Base-by-base conservation (phyloP, 2,113 vertebrate species). In the Rhadina sibilatrix region DNA sequence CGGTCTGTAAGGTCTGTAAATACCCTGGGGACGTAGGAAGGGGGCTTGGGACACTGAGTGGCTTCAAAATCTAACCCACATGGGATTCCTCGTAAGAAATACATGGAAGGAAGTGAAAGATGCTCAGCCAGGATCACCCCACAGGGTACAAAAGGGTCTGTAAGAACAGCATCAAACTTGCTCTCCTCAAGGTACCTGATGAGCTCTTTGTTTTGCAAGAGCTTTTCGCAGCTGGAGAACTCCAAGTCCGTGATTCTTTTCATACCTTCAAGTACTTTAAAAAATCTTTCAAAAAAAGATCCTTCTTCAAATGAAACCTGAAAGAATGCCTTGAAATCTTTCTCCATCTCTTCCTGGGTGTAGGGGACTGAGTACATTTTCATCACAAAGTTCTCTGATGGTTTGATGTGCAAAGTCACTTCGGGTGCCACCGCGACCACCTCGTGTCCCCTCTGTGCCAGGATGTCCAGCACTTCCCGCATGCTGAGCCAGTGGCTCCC, bases 401-500 rank as follows among this genome's bases (percentile, higher is more conserved):
- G 96, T 2, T 97, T 98, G 63, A 99, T 96, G 7, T 97, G 40
- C 3, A 98, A 0, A 6, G 30, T 93, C 16, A 96, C 25, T 4
- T 98, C 98, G 1, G 99, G 98, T 1, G 98, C 98, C 17, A 99
- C 38, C 14, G 99, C 97, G 0, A 98, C 97, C 10, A 98, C 80
- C 5, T 95, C 92, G 8, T 99, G 98, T 22, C 98, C 99, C 59
- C 87, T 98, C 38, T 95, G 95, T 7, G 82, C 83, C 54, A 99
- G 40, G 49, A 94, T 79, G 3, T 98, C 95, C 40, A 98, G 21
- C 12, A 98, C 65, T 3, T 97, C 94, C 6, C 86, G 86, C 21
- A 99, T 66, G 24, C 97, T 98, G 40, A 99, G 95, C 99, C 99
- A 99, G 20, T 98, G 99, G 68, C 99, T 99, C 35, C 98, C 99